Base-by-base conservation (phyloP, 2,113 vertebrate species). In the Apodemus sylvaticus region DNA sequence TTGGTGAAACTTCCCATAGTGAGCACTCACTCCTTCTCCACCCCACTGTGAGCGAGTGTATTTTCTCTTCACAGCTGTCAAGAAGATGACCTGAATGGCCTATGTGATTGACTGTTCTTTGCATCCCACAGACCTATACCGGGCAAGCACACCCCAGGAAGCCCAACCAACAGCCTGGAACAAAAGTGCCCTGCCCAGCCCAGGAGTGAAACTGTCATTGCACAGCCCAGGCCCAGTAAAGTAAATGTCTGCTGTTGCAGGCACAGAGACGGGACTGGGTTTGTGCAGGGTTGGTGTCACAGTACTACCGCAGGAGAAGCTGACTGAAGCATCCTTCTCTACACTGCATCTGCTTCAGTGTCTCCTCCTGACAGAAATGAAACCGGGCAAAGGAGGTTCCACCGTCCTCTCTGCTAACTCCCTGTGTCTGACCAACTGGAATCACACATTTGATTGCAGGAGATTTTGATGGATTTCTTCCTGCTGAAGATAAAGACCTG, bases 391-490 rank as follows among this genome's bases (percentile, higher is more conserved):
- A 13, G 66, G 66, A 68, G 22, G 70, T 36, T 53, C 83, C 7
- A 0, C 34, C 51, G 48, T 45, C 68, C 53, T 45, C 90, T 58
- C 85, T 45, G 36, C 64, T 71, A 34, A 53, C 22, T 77, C 36
- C 34, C 12, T 17, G 13, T 8, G 5, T 90, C 88, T 79, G 24
- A 17, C 73, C 62, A 90, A 11, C 39, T 48, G 62, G 53, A 91
- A 58, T 78, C 74, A 62, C 70, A 64, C 81, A 31, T 85, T 70
- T 76, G 74, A 78, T 39, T 78, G 14, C 73, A 51, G 77, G 14
- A 79, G 58, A 66, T 93, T 85, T 77, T 83, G 16, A 51, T 55
- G 48, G 42, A 42, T 86, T 90, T 92, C 64, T 81, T 90, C 39
- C 53, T 20, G 31, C 51, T 36, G 14, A 85, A n/a, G 19, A 45